Conservation (phyloP, 2,888 invertebrate species). For the Schizotus pectinicornis region DNA sequence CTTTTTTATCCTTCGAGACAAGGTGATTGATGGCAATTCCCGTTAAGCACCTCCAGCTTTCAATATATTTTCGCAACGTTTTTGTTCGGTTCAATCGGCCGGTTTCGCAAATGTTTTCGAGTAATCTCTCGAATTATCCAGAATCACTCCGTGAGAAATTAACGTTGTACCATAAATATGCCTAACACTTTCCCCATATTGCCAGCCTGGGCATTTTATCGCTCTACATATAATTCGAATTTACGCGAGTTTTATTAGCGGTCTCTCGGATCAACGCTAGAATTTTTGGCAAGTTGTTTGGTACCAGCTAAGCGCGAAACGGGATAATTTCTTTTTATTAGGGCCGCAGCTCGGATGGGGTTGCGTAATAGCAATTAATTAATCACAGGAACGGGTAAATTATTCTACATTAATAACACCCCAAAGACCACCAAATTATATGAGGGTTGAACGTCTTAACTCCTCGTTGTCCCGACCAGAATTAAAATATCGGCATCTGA, state of each 20-base stretch:
- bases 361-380: conserved; percentile 10
- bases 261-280: background rate
- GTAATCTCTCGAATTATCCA: background rate
- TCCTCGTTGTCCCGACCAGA: conserved; percentile 6
- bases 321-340: too few species aligned
- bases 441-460: conserved; percentile 7
- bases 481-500: conserved; percentile 10
- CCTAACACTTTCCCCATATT: background rate
- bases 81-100: too few species aligned
- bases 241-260: conserved; percentile 2
- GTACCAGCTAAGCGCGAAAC: too few species aligned
- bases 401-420: conserved; percentile 2
- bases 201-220: background rate
- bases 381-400: conserved; percentile 5
- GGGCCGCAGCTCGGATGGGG: too few species aligned
- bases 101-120: background rate
- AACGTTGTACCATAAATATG: too few species aligned
- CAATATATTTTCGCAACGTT: conserved; percentile 15
- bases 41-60: conserved; percentile 6
- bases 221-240: background rate
- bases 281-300: background rate
- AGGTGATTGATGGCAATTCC: conserved; percentile 18
- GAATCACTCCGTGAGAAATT: too few species aligned
- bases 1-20: conserved; percentile 8
- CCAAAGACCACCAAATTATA: conserved; percentile 4